These are phyloP conservation scores for Malacoctenus gilli DNA, from an alignment of 2,797 vertebrate species.

Conservation along the genomic window DNA sequence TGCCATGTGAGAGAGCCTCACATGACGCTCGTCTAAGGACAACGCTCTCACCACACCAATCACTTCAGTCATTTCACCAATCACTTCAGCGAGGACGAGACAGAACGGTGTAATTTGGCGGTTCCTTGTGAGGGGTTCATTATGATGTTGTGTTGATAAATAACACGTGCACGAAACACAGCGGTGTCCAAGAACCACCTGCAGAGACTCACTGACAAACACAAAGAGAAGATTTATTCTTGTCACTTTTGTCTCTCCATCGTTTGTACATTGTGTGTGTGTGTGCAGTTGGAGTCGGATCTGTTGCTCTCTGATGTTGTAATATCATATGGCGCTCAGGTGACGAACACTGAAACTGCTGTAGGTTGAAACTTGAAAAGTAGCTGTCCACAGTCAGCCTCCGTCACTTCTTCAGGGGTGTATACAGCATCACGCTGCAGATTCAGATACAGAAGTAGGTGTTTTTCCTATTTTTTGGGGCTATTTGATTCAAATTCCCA, in stretches of 20 bases:
- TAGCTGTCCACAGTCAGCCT: conserved; percentile 43
- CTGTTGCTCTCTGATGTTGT: conserved; percentile 69
- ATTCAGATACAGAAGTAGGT: background rate
- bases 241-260: conserved; percentile 34
- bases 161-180: no score
- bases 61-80: conserved; percentile 14
- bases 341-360: conserved; percentile 47
- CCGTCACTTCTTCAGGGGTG: conserved; percentile 51
- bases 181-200: no score
- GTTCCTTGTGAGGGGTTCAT: conserved; percentile 11
- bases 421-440: conserved; percentile 31
- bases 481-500: background rate
- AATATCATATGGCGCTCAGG: conserved; percentile 67
- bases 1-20: background rate
- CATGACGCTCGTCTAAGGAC: conserved; percentile 3
- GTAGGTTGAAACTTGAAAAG: conserved; percentile 41
- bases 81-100: conserved; percentile 5
- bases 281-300: conserved; percentile 71
- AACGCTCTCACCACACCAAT: conserved; percentile 3
- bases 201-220: background rate
- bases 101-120: conserved; percentile 21
- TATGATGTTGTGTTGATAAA: conserved; percentile 2
- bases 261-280: conserved; percentile 55
- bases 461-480: background rate
- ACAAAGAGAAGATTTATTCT: background rate